Conservation (phyloP, 2,113 vertebrate genomes). For the Okapia johnstoni region DNA sequence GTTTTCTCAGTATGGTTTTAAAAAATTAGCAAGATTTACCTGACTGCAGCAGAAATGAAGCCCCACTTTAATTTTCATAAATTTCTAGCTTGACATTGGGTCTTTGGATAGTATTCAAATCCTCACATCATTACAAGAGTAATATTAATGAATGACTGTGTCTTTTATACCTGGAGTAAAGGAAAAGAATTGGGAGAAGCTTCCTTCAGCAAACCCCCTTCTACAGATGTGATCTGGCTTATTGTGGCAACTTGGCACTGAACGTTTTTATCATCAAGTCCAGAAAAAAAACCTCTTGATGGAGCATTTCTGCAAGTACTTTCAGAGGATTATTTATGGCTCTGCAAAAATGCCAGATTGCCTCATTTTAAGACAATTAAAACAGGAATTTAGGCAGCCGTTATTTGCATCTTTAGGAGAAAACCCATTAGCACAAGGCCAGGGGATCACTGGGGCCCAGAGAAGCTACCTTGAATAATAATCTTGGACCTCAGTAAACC, state of each 20-base stretch:
- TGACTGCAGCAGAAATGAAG: not conserved
- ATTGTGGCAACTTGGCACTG: not conserved
- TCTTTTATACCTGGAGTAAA: not conserved
- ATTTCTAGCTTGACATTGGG: not conserved
- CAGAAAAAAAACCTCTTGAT: slow-evolving; percentile 33
- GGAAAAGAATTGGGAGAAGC: not conserved
- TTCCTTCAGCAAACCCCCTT: not conserved
- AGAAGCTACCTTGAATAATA: slow-evolving; percentile 37
- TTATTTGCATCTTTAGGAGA: slow-evolving; percentile 56
- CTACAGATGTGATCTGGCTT: not conserved
- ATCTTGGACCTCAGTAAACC: not conserved
- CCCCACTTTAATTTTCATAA: not conserved
- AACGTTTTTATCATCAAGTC: slow-evolving; percentile 13
- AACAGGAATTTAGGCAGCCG: slow-evolving; percentile 16
- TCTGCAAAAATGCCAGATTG: slow-evolving; percentile 41
- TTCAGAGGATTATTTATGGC: slow-evolving; percentile 52
- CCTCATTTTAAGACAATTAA: slow-evolving; percentile 59
- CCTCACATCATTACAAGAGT: not conserved
- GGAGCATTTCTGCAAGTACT: slow-evolving; percentile 38
- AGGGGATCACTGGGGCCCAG: not conserved
- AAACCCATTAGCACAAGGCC: slow-evolving; percentile 55
- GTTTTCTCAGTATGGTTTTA: not conserved
- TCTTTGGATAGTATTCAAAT: not conserved
- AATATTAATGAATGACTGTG: not conserved
- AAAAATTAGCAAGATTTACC: not conserved